These are phyloP conservation scores for Rhinophrynus dorsalis DNA, from an alignment of 2,797 vertebrate genomes.

Conservation along the genomic window DNA sequence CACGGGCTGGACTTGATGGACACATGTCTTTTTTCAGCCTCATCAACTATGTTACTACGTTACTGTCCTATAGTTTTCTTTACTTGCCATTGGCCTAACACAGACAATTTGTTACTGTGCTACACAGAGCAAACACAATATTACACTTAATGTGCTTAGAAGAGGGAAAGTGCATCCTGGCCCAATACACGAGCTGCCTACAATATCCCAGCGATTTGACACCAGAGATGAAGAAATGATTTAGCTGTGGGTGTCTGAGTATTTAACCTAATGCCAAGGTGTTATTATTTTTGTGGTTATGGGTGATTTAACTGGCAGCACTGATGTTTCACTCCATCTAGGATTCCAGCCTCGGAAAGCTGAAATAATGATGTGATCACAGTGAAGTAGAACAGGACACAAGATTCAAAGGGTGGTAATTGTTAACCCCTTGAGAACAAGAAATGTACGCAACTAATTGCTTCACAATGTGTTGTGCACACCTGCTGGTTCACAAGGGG, in stretches of 20 bases:
- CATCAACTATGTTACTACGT: too few relatives aligned
- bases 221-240: conserved; percentile 36
- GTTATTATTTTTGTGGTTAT: conserved; percentile 33
- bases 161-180: not conserved
- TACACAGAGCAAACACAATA: conserved; percentile 6
- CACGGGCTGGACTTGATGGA: too few relatives aligned
- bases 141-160: conserved; percentile 7
- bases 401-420: too few relatives aligned
- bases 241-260: conserved; percentile 16
- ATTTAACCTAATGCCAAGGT: conserved; percentile 29
- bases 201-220: conserved; percentile 24
- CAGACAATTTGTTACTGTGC: conserved; percentile 14
- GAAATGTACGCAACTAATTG: too few relatives aligned
- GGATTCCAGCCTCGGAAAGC: not conserved
- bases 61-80: too few relatives aligned
- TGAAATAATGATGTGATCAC: not conserved
- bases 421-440: too few relatives aligned
- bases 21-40: too few relatives aligned
- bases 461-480: too few relatives aligned
- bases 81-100: not conserved
- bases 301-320: conserved; percentile 28
- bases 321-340: conserved; percentile 16
- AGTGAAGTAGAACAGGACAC: too few relatives aligned
- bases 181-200: not conserved
- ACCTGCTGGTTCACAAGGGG: too few relatives aligned